Conservation (phyloP, 2,888 invertebrate species). For the Hyposoter didymator region DNA sequence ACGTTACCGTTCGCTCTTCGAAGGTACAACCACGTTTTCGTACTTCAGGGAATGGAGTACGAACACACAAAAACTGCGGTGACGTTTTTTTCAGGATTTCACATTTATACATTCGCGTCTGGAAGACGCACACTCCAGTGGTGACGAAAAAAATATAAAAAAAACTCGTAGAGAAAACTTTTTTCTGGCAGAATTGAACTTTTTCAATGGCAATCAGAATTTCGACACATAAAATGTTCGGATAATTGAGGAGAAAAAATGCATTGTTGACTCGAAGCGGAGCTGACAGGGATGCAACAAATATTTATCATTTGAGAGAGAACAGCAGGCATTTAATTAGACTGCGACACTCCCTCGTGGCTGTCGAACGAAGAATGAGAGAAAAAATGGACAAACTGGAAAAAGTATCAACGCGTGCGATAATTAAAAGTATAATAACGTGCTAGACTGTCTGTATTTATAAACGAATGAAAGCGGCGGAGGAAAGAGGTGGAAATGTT, state of each 20-base stretch:
- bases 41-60: slow-evolving; percentile 33
- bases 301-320: slow-evolving; percentile 18
- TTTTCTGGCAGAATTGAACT: background rate
- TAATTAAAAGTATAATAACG: slow-evolving; percentile 68
- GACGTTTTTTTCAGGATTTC: slow-evolving; percentile 43
- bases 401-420: slow-evolving; percentile 51
- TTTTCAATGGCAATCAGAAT: background rate
- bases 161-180: background rate
- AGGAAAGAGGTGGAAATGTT: slow-evolving; percentile 35
- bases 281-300: slow-evolving; percentile 6
- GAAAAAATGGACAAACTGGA: slow-evolving; percentile 12
- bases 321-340: slow-evolving; percentile 48
- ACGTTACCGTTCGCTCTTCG: slow-evolving; percentile 73
- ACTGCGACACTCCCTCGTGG: slow-evolving; percentile 11
- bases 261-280: background rate
- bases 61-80: background rate
- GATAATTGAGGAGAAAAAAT: background rate
- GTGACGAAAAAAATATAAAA: slow-evolving; percentile 12
- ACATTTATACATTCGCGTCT: slow-evolving; percentile 61
- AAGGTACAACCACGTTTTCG: slow-evolving; percentile 55
- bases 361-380: slow-evolving; percentile 47
- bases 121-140: background rate
- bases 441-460: slow-evolving; percentile 32
- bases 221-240: background rate
- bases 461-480: background rate